Base-by-base conservation (phyloP, 2,797 vertebrate species). In the Phaenicophaeus curvirostris region DNA sequence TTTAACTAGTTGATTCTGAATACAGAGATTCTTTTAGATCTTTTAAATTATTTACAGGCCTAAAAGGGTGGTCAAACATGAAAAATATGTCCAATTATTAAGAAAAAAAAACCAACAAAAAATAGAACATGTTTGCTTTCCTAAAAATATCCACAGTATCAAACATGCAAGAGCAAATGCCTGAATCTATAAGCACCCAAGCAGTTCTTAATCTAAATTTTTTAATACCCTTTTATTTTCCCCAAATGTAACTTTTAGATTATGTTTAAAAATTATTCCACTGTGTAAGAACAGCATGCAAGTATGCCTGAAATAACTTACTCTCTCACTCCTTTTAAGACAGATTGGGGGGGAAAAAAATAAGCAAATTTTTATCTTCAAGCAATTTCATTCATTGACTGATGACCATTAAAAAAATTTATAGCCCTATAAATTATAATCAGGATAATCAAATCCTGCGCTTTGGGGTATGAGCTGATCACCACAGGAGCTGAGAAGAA, bases 1-100 rank as follows among this genome's bases (percentile, higher is more conserved):
- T 95, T 91, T 94, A 94, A 94, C 94, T 88, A 89, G 85, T 79
- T 96, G 73, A 84, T 91, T 92, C 69, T 73, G 79, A 89, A 86
- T 72, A 67, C 42, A 59, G 82, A 90, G 62, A 90, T 92, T 93
- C 89, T 93, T 93, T 96, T 91, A 96, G 92, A 90, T 73, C 95
- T 94, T 88, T 78, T 96, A 69, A 96, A 96, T 96, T 96, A 96
- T 95, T 96, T 94, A 96, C 63, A 78, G 58, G 82, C 44, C 71
- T 95, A 95, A 96, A 95, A 96, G 85, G 85, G 59, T 89, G 76
- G 89, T 94, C 94, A 90, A 89, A 81, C 89, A 95, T 96, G 78
- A 93, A 95, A 95, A 96, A 95, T 93, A 92, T 11, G 46, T 58
- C 73, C 92, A 89, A 75, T 93, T 94, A 95, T 93, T 90, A 95